Conservation (phyloP, 2,797 vertebrate species). For the Clamator glandarius region DNA sequence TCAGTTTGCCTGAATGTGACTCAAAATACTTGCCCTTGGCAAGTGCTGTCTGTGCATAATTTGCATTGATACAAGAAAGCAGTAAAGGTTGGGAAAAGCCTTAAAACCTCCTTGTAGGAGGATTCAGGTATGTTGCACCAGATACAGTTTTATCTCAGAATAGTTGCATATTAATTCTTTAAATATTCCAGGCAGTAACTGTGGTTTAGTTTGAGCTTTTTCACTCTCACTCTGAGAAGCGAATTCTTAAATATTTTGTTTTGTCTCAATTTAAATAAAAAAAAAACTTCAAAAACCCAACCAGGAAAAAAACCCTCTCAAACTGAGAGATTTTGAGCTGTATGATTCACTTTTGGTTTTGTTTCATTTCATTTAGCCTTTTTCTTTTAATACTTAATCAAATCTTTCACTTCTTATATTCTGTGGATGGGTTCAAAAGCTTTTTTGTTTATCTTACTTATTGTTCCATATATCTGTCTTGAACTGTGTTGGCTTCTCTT, state of each 20-base stretch:
- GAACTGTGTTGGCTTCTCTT: conserved; percentile 60
- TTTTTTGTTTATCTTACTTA: conserved; percentile 48
- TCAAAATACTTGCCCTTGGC: neutral
- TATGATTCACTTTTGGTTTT: conserved; percentile 22
- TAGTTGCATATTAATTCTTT: neutral
- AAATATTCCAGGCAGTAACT: neutral
- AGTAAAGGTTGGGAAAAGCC: neutral
- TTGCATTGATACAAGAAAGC: neutral
- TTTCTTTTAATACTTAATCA: conserved; percentile 50
- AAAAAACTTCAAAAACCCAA: neutral
- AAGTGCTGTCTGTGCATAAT: neutral
- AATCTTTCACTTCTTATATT: conserved; percentile 41
- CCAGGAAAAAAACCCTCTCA: neutral
- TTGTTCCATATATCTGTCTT: conserved; percentile 42
- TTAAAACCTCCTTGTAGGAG: neutral
- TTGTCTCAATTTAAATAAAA: neutral
- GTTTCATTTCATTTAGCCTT: conserved; percentile 29
- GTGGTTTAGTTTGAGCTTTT: neutral
- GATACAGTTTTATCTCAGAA: neutral
- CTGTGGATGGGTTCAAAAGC: conserved; percentile 22
- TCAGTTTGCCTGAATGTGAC: neutral
- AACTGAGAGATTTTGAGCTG: conserved; percentile 7
- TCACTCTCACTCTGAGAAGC: neutral
- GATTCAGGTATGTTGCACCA: neutral
- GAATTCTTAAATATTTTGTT: neutral